These are phyloP conservation scores for Todiramphus saurophagus DNA, from an alignment of 2,113 vertebrate species.

Conservation along the genomic window DNA sequence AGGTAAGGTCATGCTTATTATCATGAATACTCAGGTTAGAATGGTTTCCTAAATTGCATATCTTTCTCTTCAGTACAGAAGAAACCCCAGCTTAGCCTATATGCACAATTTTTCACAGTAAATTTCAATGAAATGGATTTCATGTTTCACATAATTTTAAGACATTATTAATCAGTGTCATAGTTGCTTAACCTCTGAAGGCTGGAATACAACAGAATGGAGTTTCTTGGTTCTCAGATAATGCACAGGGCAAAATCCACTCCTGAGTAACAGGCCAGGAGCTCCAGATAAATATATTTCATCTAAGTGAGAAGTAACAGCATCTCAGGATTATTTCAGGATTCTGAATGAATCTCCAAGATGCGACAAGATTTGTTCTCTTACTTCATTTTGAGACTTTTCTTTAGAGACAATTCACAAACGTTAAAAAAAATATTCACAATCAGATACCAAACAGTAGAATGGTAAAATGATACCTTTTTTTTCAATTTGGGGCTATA, in stretches of 20 bases:
- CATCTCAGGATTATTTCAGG: not conserved
- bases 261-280: not conserved
- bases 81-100: not conserved
- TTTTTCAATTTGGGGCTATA: not conserved
- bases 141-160: not conserved
- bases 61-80: not conserved
- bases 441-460: not conserved
- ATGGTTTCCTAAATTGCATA: not conserved
- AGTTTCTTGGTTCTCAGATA: not conserved
- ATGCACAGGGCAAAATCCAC: not conserved
- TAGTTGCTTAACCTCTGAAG: not conserved
- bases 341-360: not conserved
- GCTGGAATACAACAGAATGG: not conserved
- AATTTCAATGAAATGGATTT: not conserved
- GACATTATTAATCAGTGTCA: not conserved
- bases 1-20: rapidly evolving
- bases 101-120: not conserved
- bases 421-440: not conserved
- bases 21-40: rapidly evolving
- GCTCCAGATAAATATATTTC: not conserved
- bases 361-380: not conserved
- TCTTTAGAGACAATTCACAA: not conserved
- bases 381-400: not conserved
- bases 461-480: not conserved
- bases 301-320: not conserved